phyloP scores from a whole-genome alignment of 2,888 invertebrate genomes.

The Drosophila hamatofila region DNA sequence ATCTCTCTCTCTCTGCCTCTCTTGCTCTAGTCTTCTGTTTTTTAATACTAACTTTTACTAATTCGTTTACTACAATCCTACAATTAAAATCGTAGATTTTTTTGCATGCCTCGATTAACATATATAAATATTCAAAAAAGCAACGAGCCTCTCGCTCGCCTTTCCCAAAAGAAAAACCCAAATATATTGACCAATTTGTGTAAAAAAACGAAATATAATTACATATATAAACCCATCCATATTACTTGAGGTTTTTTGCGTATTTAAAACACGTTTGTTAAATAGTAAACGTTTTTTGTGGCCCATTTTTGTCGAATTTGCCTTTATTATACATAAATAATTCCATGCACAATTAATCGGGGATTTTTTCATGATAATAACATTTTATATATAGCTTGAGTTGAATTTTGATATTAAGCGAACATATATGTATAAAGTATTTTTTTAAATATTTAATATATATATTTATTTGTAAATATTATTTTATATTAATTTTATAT shows the following conservation, averaged over 20 bases:
- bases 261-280: slow-evolving; percentile 38
- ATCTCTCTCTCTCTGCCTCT: slow-evolving; percentile 2
- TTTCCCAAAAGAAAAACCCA: not conserved
- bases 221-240: slow-evolving; percentile 32
- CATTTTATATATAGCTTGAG: slow-evolving; percentile 16
- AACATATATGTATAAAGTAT: not conserved
- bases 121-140: slow-evolving; percentile 35
- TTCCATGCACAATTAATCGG: slow-evolving; percentile 39
- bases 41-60: slow-evolving; percentile 32
- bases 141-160: slow-evolving; percentile 44
- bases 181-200: slow-evolving; percentile 51
- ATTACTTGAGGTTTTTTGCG: slow-evolving; percentile 52
- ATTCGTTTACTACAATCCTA: slow-evolving; percentile 20
- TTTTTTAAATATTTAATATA: not conserved
- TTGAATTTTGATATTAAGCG: not conserved
- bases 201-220: slow-evolving; percentile 26
- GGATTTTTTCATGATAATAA: slow-evolving; percentile 12
- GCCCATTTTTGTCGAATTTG: slow-evolving; percentile 30
- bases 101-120: slow-evolving; percentile 70
- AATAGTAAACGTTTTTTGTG: slow-evolving; percentile 41
- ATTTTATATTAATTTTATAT: not conserved
- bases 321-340: not conserved
- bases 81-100: slow-evolving; percentile 55
- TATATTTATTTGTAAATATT: not conserved
- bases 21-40: slow-evolving; percentile 35